Conservation (phyloP, 2,797 vertebrate genomes). For the Tinamus major region DNA sequence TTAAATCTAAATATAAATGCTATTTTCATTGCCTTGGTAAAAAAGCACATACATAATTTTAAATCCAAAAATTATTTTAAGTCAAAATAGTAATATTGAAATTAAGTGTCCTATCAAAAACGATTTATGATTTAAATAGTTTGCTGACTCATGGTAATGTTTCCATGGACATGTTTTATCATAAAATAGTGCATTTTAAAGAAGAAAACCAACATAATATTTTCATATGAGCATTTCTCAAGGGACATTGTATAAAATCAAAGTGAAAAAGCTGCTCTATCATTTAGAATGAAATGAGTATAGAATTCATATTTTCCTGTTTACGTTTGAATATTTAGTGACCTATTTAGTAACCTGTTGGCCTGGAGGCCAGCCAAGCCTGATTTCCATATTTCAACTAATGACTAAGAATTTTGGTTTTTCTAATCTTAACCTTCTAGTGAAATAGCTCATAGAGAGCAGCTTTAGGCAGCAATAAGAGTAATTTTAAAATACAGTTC, state of each 20-base stretch:
- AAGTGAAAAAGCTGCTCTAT: background rate
- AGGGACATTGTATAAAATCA: background rate
- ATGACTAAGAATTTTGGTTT: background rate
- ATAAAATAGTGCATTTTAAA: background rate
- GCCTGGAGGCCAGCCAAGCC: background rate
- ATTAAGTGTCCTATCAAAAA: background rate
- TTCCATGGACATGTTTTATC: background rate
- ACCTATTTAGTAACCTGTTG: background rate
- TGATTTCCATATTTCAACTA: conserved; percentile 1
- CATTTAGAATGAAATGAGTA: background rate
- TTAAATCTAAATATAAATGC: background rate
- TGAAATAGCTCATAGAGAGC: background rate
- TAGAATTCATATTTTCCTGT: background rate
- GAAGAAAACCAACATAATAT: background rate
- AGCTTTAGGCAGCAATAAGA: background rate
- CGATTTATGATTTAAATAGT: background rate
- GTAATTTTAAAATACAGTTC: background rate
- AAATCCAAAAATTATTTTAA: background rate
- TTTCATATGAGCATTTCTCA: background rate
- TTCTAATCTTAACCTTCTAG: background rate
- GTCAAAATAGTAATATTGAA: background rate
- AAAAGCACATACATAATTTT: background rate
- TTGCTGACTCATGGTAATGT: background rate
- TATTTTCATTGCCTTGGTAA: background rate
- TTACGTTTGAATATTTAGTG: background rate